phyloP scores from a whole-genome alignment of 1,140 invertebrate species.

The Drosophila pseudoobscura region DNA sequence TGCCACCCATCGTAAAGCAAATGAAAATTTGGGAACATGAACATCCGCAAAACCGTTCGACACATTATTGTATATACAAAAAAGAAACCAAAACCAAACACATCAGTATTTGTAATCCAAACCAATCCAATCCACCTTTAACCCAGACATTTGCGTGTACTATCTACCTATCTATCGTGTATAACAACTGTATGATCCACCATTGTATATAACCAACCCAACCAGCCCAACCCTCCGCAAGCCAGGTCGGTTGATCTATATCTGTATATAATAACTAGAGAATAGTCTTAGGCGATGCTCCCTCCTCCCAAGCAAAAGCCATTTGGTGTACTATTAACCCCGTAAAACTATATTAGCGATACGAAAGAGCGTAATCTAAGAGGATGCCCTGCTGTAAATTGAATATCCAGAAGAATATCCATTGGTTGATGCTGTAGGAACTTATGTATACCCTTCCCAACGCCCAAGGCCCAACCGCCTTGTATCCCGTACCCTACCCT shows the following conservation, averaged over 20 bases:
- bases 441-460: background rate
- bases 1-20: slow-evolving; percentile 47
- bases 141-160: slow-evolving; percentile 33
- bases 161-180: slow-evolving; percentile 12
- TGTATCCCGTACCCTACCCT: background rate
- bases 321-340: slow-evolving; percentile 12
- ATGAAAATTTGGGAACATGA: slow-evolving; percentile 22
- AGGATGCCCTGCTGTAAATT: slow-evolving; percentile 5
- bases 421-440: slow-evolving; percentile 29
- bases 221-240: slow-evolving; percentile 1
- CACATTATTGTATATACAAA: slow-evolving; percentile 31
- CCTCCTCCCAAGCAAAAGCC: slow-evolving; percentile 11
- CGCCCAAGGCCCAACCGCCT: too few species aligned
- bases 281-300: slow-evolving; percentile 33
- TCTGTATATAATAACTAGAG: slow-evolving; percentile 34
- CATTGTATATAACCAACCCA: slow-evolving; percentile 51
- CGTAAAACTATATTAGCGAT: slow-evolving; percentile 3
- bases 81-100: slow-evolving; percentile 2
- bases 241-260: slow-evolving; percentile 25
- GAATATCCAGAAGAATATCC: background rate
- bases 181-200: slow-evolving; percentile 36
- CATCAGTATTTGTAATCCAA: slow-evolving; percentile 12
- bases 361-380: slow-evolving; percentile 3
- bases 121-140: slow-evolving; percentile 13
- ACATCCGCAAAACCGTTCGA: slow-evolving; percentile 1